Evolutionary conservation across 2,888 invertebrate species (phyloP), one percentile per base, ranked within the genome.

Genomic region (Drosophila paranaensis): DNA sequence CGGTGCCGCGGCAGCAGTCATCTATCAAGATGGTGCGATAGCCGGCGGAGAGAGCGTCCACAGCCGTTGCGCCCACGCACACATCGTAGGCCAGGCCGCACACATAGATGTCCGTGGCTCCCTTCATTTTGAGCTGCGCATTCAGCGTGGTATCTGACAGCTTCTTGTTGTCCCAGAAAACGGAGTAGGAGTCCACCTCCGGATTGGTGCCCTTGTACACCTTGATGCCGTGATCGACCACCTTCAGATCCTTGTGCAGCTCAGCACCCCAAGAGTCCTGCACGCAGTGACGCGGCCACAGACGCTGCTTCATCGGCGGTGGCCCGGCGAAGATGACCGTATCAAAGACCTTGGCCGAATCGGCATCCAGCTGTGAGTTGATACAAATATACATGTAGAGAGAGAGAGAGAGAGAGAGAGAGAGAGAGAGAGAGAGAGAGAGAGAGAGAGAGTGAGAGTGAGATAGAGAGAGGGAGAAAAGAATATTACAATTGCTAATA

Each of bases 121-220:
- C 95, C 87, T 96, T 95, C 92, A 95, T 93, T 69, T 96, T 95
- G 66, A 99, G 94, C 91, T 97, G 96, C 10, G 95, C 95, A 90
- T 96, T 95, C 50, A 99, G 94, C 13, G 96, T 96, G 6, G 98
- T 98, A 91, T 97, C 96, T 1, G 96, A 96, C 71, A 97, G 93
- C 93, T 97, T 97, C 93, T 97, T 97, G 93, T 99, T 99, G 93
- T 99, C 99, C 97, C 98, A 98, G 94, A 99, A 99, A 51, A 98
- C 99, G 0, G 98, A 98, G 93, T 99, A 99, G 2, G 98, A 98
- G 93, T 99, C 99, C 64, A 99, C 97, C 81, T 98, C 97, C 0
- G 98, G 96, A 93, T 98, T 97, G 1, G 97, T 97, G 45, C 99
- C 99, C 92, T 98, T 98, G 93, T 97, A 97, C 58, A 98, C 95